phyloP scores from a whole-genome alignment of 35 echinoderm and acorn worm species.

The Acanthaster planci region DNA sequence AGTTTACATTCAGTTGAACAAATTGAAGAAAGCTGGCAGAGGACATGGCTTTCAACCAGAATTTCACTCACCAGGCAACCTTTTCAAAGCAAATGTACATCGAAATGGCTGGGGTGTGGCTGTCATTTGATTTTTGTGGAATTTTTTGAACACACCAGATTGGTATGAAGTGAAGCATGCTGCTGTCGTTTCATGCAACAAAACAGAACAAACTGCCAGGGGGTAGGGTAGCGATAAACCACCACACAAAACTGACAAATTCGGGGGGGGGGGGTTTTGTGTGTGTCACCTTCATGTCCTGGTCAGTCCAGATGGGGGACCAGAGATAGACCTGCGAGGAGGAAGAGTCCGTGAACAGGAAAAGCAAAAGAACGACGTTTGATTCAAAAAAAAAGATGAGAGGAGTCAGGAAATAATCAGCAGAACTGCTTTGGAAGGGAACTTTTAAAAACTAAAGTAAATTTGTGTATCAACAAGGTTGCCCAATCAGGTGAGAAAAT shows the following conservation, averaged over 20 bases:
- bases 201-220: slow-evolving; percentile 18
- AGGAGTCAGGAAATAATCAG: background rate
- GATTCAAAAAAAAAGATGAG: background rate
- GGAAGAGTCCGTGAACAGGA: background rate
- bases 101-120: no score
- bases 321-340: slow-evolving; percentile 74
- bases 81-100: no score
- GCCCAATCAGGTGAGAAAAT: no score
- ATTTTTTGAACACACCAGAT: no score
- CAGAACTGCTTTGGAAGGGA: no score
- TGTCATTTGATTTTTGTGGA: no score
- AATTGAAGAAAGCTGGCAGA: no score
- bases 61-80: no score
- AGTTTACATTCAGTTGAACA: no score
- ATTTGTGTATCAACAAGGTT: no score
- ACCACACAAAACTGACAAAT: background rate
- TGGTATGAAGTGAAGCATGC: background rate
- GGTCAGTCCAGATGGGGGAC: slow-evolving; percentile 64
- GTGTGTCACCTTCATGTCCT: slow-evolving; percentile 49
- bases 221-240: background rate
- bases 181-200: slow-evolving; percentile 16
- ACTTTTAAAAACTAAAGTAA: no score
- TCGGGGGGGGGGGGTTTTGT: background rate
- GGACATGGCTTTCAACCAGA: no score
- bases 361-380: background rate